Base-by-base conservation (phyloP, 2,888 invertebrate genomes). In the Exephanes ischioxanthus region DNA sequence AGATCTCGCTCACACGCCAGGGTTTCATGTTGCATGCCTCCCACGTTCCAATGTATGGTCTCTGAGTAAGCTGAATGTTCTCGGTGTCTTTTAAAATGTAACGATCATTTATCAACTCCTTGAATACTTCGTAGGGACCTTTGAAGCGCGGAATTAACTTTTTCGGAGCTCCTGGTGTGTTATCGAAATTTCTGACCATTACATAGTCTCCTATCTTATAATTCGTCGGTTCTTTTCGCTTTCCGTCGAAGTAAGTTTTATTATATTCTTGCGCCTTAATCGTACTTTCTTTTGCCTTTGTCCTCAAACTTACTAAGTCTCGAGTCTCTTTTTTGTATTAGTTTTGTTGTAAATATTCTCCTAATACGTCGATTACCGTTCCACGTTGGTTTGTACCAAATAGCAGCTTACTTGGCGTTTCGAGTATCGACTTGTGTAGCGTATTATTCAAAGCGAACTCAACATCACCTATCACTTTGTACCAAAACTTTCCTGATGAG, bases 111-210 rank as follows among this genome's bases (percentile, higher is more conserved):
- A n/a, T 51, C n/a, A 51, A 51, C 6, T 51, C n/a, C 6, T 51
- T 51, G 51, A 51, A 51, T n/a, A 51, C 51, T 51, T 51, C 51
- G n/a, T 51, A 51, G 6, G 51, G 51, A n/a, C 51, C 51, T 51
- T 51, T 14, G 51, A n/a, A 51, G 0, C 51, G n/a, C 0, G 51
- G 51, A 5, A 51, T 51, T n/a, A 51, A 51, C 11, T 51, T 51
- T 3, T 51, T 51, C 0, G 51, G 51, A 51, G 51, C 51, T n/a
- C 51, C 51, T 5, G 51, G 51, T n/a, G 51, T 51, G 16, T n/a
- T 51, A n/a, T 51, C 51, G 51, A 51, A 51, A 51, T 51, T 51
- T 14, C 51, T 16, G 16, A 51, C 51, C 51, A 51, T 51, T n/a
- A 51, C 51, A 51, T 51, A 51, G 51, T 51, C 51, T 2, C 51